phyloP scores from a whole-genome alignment of 2,888 invertebrate species.

The Lasioglossum oenotherae region DNA sequence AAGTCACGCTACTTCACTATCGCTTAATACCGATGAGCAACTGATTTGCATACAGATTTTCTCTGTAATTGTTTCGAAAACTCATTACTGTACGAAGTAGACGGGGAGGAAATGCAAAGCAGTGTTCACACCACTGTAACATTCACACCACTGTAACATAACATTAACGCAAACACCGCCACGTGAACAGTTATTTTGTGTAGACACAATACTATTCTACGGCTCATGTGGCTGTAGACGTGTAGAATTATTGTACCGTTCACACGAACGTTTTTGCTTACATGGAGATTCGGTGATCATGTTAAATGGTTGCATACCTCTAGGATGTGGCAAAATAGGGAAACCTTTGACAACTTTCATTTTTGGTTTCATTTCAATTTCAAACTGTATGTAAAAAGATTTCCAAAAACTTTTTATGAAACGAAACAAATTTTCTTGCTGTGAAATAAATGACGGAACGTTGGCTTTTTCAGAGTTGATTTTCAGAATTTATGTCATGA shows the following conservation, averaged over 20 bases:
- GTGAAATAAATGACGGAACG: too few species aligned
- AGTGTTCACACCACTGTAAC: background rate
- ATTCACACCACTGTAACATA: too few species aligned
- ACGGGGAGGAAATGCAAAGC: background rate
- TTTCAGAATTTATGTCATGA: too few species aligned
- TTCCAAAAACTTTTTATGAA: too few species aligned
- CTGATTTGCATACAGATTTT: background rate
- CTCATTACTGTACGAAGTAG: background rate
- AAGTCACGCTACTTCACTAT: background rate
- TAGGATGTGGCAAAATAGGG: too few species aligned
- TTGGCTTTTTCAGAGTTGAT: too few species aligned
- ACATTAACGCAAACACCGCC: background rate
- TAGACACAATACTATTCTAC: background rate
- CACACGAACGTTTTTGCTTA: background rate
- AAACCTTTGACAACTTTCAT: too few species aligned
- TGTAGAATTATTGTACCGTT: background rate
- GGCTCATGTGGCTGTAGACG: background rate
- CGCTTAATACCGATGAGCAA: background rate
- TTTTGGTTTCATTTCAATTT: too few species aligned
- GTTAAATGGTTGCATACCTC: background rate
- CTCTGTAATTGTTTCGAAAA: background rate
- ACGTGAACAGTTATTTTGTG: background rate
- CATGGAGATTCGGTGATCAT: background rate
- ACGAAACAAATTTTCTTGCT: too few species aligned
- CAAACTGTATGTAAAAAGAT: too few species aligned